Base-by-base conservation (phyloP, 2,797 vertebrate genomes). In the Thalassophryne amazonica region DNA sequence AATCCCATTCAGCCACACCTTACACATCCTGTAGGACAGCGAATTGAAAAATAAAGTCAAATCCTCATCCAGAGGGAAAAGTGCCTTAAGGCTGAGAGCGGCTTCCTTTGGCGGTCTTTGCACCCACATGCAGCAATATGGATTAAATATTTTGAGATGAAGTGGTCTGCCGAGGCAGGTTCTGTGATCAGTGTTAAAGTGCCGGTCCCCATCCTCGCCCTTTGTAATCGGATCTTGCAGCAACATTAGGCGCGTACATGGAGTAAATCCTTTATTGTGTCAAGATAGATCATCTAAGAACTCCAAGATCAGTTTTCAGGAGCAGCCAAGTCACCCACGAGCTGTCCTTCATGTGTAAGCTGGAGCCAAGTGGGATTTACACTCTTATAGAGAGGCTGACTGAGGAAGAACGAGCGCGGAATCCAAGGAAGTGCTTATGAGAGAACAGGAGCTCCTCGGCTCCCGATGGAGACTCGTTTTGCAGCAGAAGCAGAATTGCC, bases 31-130 rank as follows among this genome's bases (percentile, higher is more conserved):
- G n/a, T 47, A 48, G 46, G 54, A 56, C 35, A 23, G 56, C 40
- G 68, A 81, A 73, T 76, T 80, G 57, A 73, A 70, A 78, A 56
- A 75, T 80, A 41, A 71, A 68, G 51, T 68, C 22, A 68, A 71
- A 79, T 72, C 58, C 66, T 76, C 48, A 58, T 40, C 41, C 50
- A 45, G 29, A 36, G 56, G 66, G 58, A 38, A n/a, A 54, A 53
- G 38, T 21, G 31, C 38, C 38, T 62, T 47, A 47, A 43, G 43
- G 54, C 27, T 61, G n/a, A 65, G 31, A 52, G 46, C 23, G 19
- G 47, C 50, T 46, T 48, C 31, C 18, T 39, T 29, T 32, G 24
- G 11, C n/a, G n/a, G n/a, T n/a, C n/a, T n/a, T n/a, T n/a, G n/a
- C n/a, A n/a, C n/a, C n/a, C n/a, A n/a, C n/a, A n/a, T n/a, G n/a